Base-by-base conservation (phyloP, 92 coral and sea anemone genomes). In the Siderastrea siderea region DNA sequence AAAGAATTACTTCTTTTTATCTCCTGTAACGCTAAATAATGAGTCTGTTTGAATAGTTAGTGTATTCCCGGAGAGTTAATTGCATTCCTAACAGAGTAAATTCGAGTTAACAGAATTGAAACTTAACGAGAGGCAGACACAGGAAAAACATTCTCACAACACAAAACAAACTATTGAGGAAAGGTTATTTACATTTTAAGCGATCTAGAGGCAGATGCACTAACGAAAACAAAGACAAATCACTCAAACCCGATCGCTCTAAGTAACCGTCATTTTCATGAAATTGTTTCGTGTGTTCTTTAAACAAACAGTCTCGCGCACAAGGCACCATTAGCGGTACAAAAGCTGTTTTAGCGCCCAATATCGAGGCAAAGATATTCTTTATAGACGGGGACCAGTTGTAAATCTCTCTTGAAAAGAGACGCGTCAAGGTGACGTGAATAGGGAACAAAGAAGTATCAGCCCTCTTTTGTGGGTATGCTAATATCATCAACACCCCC, bases 401-500 rank as follows among this genome's bases (percentile, higher is more conserved):
- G 48, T 47, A 45, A 81, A 71, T 45, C 59, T 69, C 59, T 69
- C 68, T 68, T 58, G 6, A 68, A 47, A 55, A 53, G 44, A 45
- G 19, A 15, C 61, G 46, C 64, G 68, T 81, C 74, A 54, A 69
- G 15, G 15, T 81, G 86, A 81, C 86, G 86, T 81, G 77, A 45
- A 53, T 7, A 68, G 9, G 57, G 70, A 57, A 81, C 86, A 55
- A 81, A 57, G 46, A 6, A 43, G 52, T 47, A 38, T 72, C 52
- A 45, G 77, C 19, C 77, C 15, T 43, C 54, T 62, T 81, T 55
- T 81, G 77, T 68, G 47, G 16, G 46, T 68, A 81, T 81, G 53
- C 68, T 81, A 81, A 81, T 69, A 81, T 69, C 57, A 9, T 55
- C 47, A 54, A 52, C 12, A 81, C 54, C 69, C 86, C 86, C 86